Percentiles rank a stretch among this genome's conserved stretches.
Conservation (phyloP, 1,140 invertebrate genomes). For the Trichonephila clavipes region DNA sequence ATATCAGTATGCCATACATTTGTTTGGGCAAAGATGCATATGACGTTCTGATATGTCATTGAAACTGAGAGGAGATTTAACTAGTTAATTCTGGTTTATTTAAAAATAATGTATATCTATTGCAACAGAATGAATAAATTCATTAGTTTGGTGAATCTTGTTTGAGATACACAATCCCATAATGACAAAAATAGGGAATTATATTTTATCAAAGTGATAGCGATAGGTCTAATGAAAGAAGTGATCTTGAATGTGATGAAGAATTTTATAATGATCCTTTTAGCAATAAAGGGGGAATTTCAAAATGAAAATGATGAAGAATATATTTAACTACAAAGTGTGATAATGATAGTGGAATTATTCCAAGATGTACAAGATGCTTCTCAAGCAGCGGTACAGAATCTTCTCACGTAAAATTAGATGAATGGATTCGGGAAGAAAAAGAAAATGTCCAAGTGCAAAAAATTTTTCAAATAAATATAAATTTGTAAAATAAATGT, state of each 20-base stretch:
- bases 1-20: no score
- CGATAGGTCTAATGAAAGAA: neutral
- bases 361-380: neutral
- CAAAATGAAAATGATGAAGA: no score
- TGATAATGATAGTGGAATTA: neutral
- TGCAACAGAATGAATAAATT: neutral
- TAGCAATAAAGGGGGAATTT: neutral
- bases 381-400: no score
- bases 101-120: neutral
- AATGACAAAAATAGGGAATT: neutral
- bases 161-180: neutral
- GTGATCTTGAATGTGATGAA: no score
- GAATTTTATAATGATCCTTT: neutral
- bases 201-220: neutral
- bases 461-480: neutral
- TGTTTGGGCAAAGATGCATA: no score
- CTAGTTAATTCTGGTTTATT: neutral
- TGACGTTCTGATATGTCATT: no score
- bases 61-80: neutral
- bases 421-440: no score
- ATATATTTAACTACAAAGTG: neutral
- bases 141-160: neutral
- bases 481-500: neutral
- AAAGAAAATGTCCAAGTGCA: no score
- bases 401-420: no score